Base-by-base conservation (phyloP, 1,140 invertebrate genomes). In the Lysiphlebus fabarum region DNA sequence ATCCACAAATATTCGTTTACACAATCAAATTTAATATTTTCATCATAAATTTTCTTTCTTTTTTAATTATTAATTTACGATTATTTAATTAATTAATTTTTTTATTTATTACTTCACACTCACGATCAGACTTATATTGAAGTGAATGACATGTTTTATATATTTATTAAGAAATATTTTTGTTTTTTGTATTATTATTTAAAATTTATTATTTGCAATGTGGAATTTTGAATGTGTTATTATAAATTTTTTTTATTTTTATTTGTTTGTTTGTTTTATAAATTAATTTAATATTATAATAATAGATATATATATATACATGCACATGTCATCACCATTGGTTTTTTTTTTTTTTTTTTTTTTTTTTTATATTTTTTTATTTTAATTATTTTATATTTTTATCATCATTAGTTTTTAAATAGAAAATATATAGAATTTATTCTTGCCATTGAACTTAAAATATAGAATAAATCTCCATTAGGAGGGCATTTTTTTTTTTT, bases 391-490 rank as follows among this genome's bases (percentile, higher is more conserved):
- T n/a, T n/a, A n/a, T n/a, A n/a, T n/a, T n/a, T n/a, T n/a, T 57
- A 61, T 61, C 62, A 65, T 74, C 17, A 26, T 76, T 75, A 77
- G 71, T 74, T 73, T 73, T 71, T 76, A 78, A 72, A 77, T 77
- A 77, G 75, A 78, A 78, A 78, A 78, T 76, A 78, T 78, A 78
- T 77, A 78, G 71, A 78, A 77, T 76, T 75, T 47, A n/a, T 54
- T 54, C 26, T 54, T 74, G 69, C 68, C 64, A 14, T 70, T 63
- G 68, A 74, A 78, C 74, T 76, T 74, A 78, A 77, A 59, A 53
- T 59, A 75, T 70, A 70, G 70, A 76, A 78, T 72, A 71, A 74
- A 76, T 66, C 60, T 72, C 48, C 49, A 33, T 4, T 6, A 7
- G 12, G 38, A 12, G 34, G 49, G 34, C 7, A 34, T 36, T 51